These are phyloP conservation scores for Pygoscelis antarcticus DNA, from an alignment of 2,113 vertebrate genomes.

Conservation along the genomic window DNA sequence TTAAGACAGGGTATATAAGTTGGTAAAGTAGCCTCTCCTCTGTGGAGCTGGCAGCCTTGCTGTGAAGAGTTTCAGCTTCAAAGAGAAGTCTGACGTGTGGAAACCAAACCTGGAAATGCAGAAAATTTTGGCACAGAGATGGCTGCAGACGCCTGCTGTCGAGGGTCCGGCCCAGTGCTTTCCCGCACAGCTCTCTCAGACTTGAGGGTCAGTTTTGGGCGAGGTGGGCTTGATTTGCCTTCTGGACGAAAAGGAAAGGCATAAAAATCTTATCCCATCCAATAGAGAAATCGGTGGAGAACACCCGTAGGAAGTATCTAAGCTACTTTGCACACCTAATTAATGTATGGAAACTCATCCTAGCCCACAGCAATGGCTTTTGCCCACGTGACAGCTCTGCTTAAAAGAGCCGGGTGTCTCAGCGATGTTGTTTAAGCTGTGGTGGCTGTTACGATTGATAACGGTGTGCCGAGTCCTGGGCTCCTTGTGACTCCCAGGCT, in stretches of 20 bases:
- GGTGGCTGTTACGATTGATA: too few species aligned
- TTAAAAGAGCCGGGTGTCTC: not conserved
- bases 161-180: too few species aligned
- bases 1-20: not conserved
- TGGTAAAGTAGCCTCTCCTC: not conserved
- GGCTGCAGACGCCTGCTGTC: accelerated
- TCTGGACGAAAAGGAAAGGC: not conserved
- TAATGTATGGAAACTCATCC: not conserved
- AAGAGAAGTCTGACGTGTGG: not conserved
- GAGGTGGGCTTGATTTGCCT: not conserved
- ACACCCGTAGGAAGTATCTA: not conserved
- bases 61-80: not conserved
- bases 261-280: not conserved
- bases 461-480: not conserved
- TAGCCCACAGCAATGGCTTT: not conserved
- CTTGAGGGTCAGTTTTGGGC: not conserved
- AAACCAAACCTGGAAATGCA: not conserved
- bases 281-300: not conserved
- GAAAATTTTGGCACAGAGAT: not conserved
- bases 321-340: not conserved
- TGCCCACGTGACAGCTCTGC: not conserved
- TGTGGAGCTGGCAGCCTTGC: not conserved
- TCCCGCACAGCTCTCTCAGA: not conserved
- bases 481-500: not conserved
- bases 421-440: not conserved